phyloP scores from a whole-genome alignment of 1,140 invertebrate genomes.

The Drosophila murphyi region DNA sequence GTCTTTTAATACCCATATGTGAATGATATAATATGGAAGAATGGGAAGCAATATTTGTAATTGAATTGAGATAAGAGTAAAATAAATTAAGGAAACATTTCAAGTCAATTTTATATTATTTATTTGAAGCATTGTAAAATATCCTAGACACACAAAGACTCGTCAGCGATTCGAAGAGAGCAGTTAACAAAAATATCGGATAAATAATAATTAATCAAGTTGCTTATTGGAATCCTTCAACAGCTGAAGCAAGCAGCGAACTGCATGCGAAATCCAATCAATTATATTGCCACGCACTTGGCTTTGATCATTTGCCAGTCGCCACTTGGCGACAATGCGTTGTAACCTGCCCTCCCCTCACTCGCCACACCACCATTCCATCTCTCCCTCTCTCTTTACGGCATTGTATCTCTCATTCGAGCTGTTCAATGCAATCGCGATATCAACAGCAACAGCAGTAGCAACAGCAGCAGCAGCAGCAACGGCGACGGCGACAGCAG shows the following conservation, averaged over 20 bases:
- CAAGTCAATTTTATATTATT: too few relatives aligned
- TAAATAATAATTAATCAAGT: not conserved
- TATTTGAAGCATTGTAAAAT: too few relatives aligned
- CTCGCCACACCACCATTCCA: too few relatives aligned
- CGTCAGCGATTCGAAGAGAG: not conserved
- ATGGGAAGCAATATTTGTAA: too few relatives aligned
- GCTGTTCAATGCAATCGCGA: conserved; percentile 66
- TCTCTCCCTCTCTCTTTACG: not conserved
- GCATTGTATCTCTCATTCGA: conserved; percentile 7
- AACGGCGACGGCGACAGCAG: not conserved
- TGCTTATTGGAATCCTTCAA: not conserved
- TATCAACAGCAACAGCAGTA: conserved; percentile 31
- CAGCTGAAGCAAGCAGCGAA: not conserved
- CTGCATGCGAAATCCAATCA: conserved; percentile 17
- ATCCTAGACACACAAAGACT: too few relatives aligned
- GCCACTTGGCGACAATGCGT: conserved; percentile 61
- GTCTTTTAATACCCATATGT: too few relatives aligned
- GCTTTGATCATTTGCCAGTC: conserved; percentile 51
- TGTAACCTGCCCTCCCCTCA: not conserved
- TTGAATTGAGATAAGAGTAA: too few relatives aligned
- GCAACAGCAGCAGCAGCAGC: not conserved
- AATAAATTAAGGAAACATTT: too few relatives aligned
- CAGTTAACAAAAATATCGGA: not conserved
- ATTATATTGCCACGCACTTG: conserved; percentile 44
- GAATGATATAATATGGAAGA: too few relatives aligned